phyloP scores from a whole-genome alignment of 2,113 vertebrate genomes.

The Zeus faber region DNA sequence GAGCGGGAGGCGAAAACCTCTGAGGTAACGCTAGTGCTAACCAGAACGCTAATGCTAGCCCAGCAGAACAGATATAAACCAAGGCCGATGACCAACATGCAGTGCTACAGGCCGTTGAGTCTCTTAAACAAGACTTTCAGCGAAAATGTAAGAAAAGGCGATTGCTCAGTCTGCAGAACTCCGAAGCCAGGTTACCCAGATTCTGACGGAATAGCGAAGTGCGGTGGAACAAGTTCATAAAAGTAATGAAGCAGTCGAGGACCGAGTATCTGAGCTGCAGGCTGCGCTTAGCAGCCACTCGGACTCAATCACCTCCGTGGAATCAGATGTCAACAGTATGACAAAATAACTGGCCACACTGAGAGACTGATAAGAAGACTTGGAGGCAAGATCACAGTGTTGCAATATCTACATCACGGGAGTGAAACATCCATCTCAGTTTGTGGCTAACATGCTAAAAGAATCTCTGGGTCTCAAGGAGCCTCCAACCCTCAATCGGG shows the following conservation, averaged over 20 bases:
- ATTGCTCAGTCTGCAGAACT: conserved; percentile 2
- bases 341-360: conserved; percentile 10
- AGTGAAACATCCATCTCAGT: not conserved
- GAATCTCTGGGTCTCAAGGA: conserved; percentile 1
- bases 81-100: conserved; percentile 1
- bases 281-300: not conserved
- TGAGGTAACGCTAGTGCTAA: no score
- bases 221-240: conserved; percentile 8
- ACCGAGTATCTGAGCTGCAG: conserved; percentile 3
- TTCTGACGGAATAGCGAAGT: not conserved
- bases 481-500: not conserved
- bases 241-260: conserved; percentile 10
- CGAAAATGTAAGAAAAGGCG: not conserved
- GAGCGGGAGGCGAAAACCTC: not conserved
- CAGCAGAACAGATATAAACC: not conserved
- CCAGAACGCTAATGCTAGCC: not conserved
- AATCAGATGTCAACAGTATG: conserved; percentile 6
- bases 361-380: conserved; percentile 2
- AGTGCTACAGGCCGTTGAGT: conserved; percentile 1
- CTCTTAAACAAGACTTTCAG: conserved; percentile 7
- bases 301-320: conserved; percentile 5
- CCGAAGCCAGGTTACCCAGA: not conserved
- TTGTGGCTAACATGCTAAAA: conserved; percentile 11
- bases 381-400: not conserved
- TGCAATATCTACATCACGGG: not conserved